These are phyloP conservation scores for Diaperis boleti DNA, from an alignment of 2,888 invertebrate species.

Conservation along the genomic window DNA sequence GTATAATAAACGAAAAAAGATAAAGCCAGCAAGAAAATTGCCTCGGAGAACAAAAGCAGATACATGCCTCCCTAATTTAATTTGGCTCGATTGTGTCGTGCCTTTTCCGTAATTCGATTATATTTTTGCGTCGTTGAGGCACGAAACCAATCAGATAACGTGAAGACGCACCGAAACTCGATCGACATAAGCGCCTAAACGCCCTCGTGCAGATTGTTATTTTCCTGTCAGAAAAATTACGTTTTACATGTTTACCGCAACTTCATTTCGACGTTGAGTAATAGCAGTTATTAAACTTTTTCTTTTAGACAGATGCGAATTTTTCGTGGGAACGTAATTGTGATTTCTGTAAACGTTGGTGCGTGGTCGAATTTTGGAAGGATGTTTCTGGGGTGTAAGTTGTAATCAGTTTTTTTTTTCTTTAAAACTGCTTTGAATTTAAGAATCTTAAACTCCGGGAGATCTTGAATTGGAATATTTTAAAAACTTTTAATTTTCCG, in stretches of 20 bases:
- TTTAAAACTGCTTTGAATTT: too few relatives aligned
- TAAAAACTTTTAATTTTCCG: too few relatives aligned
- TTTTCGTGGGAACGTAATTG: constrained; percentile 6
- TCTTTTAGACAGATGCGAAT: constrained; percentile 6
- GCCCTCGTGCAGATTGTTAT: constrained; percentile 19
- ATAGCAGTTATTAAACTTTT: constrained; percentile 29
- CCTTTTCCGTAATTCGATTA: constrained; percentile 13
- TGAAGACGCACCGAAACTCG: constrained; percentile 13
- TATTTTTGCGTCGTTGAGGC: constrained; percentile 11
- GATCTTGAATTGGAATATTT: too few relatives aligned
- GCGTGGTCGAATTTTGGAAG: too few relatives aligned
- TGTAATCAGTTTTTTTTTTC: too few relatives aligned
- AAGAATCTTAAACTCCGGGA: too few relatives aligned
- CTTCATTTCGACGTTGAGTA: constrained; percentile 19
- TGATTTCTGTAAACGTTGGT: too few relatives aligned
- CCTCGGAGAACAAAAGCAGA: too few relatives aligned
- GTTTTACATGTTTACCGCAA: constrained; percentile 17
- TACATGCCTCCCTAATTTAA: neutral
- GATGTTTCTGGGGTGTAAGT: too few relatives aligned
- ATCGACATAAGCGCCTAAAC: constrained; percentile 16
- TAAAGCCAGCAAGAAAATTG: too few relatives aligned
- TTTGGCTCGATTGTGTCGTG: neutral
- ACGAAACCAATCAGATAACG: constrained; percentile 20
- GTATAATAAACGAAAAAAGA: too few relatives aligned
- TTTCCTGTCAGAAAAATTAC: constrained; percentile 27